Conservation (phyloP, 2,888 invertebrate species). For the Neelides folsomi region DNA sequence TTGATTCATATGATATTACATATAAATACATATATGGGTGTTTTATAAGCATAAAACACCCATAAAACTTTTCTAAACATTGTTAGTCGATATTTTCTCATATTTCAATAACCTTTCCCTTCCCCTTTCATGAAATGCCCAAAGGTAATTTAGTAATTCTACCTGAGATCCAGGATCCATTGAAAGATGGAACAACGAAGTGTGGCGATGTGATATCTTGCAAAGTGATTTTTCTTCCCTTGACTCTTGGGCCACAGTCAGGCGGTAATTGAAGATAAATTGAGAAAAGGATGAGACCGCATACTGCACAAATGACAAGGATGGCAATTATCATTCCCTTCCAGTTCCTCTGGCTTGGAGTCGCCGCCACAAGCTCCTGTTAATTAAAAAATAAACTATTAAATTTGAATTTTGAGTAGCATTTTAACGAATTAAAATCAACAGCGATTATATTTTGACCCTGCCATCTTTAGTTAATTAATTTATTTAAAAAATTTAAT, state of each 20-base stretch:
- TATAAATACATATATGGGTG: too few species aligned
- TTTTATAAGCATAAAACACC: too few species aligned
- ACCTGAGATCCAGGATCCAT: conserved; percentile 65
- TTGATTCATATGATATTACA: too few species aligned
- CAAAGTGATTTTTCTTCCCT: conserved; percentile 54
- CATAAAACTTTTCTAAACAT: too few species aligned
- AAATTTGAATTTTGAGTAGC: too few species aligned
- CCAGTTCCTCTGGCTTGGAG: conserved; percentile 83
- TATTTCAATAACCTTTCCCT: too few species aligned
- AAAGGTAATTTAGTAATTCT: conserved; percentile 24
- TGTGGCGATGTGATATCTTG: conserved; percentile 45
- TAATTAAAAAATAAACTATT: conserved; percentile 6
- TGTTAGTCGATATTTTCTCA: too few species aligned
- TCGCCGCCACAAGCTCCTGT: conserved; percentile 77
- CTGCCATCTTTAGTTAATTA: too few species aligned
- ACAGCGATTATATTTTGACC: too few species aligned
- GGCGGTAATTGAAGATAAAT: conserved; percentile 76
- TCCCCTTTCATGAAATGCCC: too few species aligned
- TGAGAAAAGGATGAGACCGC: conserved; percentile 78
- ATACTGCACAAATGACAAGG: conserved; percentile 74
- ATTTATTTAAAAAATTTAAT: too few species aligned
- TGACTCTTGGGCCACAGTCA: conserved; percentile 54
- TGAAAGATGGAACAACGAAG: conserved; percentile 47
- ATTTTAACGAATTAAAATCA: too few species aligned
- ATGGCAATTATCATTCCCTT: conserved; percentile 83